These are phyloP conservation scores for Lampris incognitus DNA, from an alignment of 2,113 vertebrate species.

Conservation along the genomic window DNA sequence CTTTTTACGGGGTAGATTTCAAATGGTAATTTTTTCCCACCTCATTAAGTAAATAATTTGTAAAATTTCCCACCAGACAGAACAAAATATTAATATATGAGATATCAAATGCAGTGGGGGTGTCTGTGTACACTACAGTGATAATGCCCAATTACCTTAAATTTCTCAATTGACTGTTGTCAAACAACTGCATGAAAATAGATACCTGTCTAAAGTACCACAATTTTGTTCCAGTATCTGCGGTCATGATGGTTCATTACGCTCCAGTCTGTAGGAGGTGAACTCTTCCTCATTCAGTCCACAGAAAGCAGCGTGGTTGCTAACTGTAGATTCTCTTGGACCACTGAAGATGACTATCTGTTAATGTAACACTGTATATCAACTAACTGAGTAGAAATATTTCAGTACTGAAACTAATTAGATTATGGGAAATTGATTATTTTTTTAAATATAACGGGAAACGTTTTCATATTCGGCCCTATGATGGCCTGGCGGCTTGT, in stretches of 20 bases:
- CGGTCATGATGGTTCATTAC: conserved; percentile 16
- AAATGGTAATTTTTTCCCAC: conserved; percentile 6
- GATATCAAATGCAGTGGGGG: not conserved
- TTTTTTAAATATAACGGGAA: not conserved
- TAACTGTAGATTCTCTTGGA: not conserved
- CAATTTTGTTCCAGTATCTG: conserved; percentile 15
- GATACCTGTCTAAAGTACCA: not conserved
- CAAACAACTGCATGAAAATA: conserved; percentile 1
- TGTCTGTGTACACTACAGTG: conserved; percentile 1
- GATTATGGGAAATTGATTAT: not conserved
- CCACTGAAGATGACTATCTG: not conserved
- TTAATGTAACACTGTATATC: not conserved
- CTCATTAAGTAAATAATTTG: conserved; percentile 1
- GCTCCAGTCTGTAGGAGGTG: conserved; percentile 1
- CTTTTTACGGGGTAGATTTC: conserved; percentile 3
- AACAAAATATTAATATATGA: not conserved
- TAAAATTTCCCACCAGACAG: not conserved
- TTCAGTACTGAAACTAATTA: not conserved
- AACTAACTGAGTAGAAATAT: no score
- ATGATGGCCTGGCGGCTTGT: no score
- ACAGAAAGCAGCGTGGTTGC: not conserved
- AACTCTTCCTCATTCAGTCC: not conserved
- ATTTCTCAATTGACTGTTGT: not conserved
- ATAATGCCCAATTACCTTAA: conserved; percentile 1
- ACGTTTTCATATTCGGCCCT: no score